A percentile compares a stretch with the other conserved stretches of the same genome.
phyloP scores from a whole-genome alignment of 2,113 vertebrate species.

The Melierax canorus region DNA sequence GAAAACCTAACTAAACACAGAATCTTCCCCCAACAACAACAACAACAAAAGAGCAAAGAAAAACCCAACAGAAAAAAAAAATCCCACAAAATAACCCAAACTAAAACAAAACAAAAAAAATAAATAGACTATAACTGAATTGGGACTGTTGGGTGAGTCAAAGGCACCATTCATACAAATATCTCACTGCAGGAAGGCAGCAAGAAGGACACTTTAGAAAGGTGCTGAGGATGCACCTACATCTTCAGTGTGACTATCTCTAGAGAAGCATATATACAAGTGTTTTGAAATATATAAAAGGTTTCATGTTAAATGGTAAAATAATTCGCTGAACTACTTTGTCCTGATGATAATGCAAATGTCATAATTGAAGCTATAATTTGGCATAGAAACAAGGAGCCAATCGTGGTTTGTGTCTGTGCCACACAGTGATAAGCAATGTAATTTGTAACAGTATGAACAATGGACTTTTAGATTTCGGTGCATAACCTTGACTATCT shows the following conservation, averaged over 20 bases:
- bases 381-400: not conserved
- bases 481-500: conserved; percentile 37
- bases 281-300: not conserved
- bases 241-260: not conserved
- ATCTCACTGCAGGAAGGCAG: not conserved
- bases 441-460: not conserved
- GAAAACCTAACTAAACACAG: not conserved
- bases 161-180: not conserved
- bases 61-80: not conserved
- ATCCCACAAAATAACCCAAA: not conserved
- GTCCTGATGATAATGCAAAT: not conserved
- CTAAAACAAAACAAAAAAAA: not conserved
- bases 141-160: not conserved
- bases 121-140: not conserved
- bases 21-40: not conserved
- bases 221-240: not conserved
- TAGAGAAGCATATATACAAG: not conserved
- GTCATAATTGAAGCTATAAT: not conserved
- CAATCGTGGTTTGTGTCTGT: not conserved
- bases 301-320: not conserved
- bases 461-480: not conserved
- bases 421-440: not conserved
- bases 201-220: not conserved
- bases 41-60: not conserved
- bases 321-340: not conserved